Conservation (phyloP, 2,797 vertebrate genomes). For the Alauda arvensis region DNA sequence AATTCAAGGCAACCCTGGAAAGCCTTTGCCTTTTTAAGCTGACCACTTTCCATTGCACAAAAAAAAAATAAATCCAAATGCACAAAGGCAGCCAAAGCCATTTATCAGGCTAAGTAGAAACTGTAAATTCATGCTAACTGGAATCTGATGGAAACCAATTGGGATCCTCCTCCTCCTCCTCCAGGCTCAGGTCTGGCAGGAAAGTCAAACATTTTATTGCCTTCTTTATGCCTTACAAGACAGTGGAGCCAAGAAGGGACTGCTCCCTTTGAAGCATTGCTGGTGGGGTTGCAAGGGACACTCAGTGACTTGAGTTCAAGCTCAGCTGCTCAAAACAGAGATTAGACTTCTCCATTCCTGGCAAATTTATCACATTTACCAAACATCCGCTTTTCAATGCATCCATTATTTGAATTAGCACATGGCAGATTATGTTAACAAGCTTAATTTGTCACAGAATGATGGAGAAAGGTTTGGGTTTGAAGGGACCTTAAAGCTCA, state of each 20-base stretch:
- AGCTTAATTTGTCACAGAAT: conserved; percentile 56
- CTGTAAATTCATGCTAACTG: conserved; percentile 46
- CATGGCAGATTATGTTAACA: conserved; percentile 55
- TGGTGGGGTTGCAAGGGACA: not conserved
- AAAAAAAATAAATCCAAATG: conserved; percentile 26
- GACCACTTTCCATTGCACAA: not conserved
- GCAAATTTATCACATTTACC: conserved; percentile 45
- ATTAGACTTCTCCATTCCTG: not conserved
- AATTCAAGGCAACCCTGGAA: conserved; percentile 3
- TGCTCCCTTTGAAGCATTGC: not conserved
- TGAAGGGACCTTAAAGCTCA: not conserved
- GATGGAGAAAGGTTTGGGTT: not conserved
- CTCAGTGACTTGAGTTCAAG: not conserved
- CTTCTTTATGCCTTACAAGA: conserved; percentile 19
- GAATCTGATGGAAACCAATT: conserved; percentile 52
- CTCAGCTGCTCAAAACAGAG: not conserved
- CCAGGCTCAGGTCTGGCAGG: conserved; percentile 43
- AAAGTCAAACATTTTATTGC: conserved; percentile 33
- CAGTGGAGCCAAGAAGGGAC: not conserved
- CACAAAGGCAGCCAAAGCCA: conserved; percentile 29
- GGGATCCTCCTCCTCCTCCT: conserved; percentile 53
- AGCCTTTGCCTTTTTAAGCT: conserved; percentile 16
- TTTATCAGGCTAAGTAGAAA: conserved; percentile 50
- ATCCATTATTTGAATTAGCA: conserved; percentile 56
- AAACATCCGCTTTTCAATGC: conserved; percentile 41